phyloP scores from a whole-genome alignment of 2,113 vertebrate genomes.

The Pseudopodoces humilis region DNA sequence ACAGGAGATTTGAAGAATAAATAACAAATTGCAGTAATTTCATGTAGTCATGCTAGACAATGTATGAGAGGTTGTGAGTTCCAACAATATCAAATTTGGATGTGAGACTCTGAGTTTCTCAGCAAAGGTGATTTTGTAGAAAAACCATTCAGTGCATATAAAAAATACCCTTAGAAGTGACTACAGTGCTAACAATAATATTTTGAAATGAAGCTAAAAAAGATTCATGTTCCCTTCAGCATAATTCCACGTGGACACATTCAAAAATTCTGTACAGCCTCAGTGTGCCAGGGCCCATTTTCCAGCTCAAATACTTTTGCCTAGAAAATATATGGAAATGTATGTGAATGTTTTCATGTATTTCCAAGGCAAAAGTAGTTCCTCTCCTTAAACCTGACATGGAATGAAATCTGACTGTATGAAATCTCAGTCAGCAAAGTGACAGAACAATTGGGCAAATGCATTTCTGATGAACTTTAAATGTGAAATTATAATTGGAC shows the following conservation, averaged over 20 bases:
- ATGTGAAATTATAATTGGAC: neutral
- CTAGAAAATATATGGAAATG: neutral
- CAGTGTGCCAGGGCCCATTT: neutral
- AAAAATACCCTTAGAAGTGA: neutral
- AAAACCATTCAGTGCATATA: neutral
- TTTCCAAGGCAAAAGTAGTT: neutral
- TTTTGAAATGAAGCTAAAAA: slow-evolving; percentile 26
- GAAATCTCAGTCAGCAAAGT: neutral
- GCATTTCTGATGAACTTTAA: neutral
- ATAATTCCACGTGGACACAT: neutral
- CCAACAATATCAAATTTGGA: neutral
- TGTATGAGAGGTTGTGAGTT: neutral
- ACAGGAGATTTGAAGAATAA: neutral
- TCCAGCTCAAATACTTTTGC: neutral
- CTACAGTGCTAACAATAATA: neutral
- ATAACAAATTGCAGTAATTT: neutral
- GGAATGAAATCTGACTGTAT: neutral
- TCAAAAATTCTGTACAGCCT: neutral
- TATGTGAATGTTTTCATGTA: neutral
- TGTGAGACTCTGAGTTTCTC: neutral
- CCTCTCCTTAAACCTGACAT: neutral
- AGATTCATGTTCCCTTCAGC: neutral
- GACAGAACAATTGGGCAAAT: neutral
- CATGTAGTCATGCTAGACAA: neutral
- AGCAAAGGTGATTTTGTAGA: slow-evolving; percentile 1